Percentiles rank a stretch among this genome's conserved stretches.
Evolutionary conservation across 2,797 vertebrate species (phyloP).

Genomic region (Geotrypetes seraphini): DNA sequence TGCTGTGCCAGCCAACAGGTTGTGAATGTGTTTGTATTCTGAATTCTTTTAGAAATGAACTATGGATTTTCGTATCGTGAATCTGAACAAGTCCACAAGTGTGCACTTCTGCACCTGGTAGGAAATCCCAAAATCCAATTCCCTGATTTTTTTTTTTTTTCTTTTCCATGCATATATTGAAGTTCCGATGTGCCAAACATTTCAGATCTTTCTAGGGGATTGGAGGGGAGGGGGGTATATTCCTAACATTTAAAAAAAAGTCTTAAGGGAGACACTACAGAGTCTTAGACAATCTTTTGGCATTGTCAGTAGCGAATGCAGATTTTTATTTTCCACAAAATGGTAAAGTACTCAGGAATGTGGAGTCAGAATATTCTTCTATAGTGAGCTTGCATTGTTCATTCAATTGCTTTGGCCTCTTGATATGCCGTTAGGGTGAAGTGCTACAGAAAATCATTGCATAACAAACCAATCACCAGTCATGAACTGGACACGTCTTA

Average conservation of each 20-base stretch:
- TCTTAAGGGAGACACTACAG: slow-evolving; percentile 79
- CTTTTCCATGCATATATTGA: slow-evolving; percentile 55
- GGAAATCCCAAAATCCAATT: slow-evolving; percentile 20
- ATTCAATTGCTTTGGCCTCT: slow-evolving; percentile 55
- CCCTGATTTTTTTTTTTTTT: slow-evolving; percentile 54
- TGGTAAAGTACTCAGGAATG: slow-evolving; percentile 87
- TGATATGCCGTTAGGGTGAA: slow-evolving; percentile 53
- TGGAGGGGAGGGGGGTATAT: no score
- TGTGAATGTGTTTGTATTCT: slow-evolving; percentile 98
- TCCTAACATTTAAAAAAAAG: slow-evolving; percentile 68
- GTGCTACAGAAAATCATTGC: slow-evolving; percentile 43
- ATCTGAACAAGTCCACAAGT: slow-evolving; percentile 59
- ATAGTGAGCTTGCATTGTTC: no score
- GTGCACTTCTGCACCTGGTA: slow-evolving; percentile 52
- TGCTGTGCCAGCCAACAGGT: slow-evolving; percentile 98
- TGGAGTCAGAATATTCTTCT: slow-evolving; percentile 69
- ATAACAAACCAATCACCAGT: slow-evolving; percentile 74
- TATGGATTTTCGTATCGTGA: slow-evolving; percentile 64
- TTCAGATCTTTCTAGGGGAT: slow-evolving; percentile 74
- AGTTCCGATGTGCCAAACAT: slow-evolving; percentile 87
- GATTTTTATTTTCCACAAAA: slow-evolving; percentile 63
- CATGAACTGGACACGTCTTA: slow-evolving; percentile 38
- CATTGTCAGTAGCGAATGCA: slow-evolving; percentile 49
- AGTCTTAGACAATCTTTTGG: slow-evolving; percentile 94
- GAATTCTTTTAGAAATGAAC: slow-evolving; percentile 73